Conservation (phyloP, 1,140 invertebrate species). For the Limonius californicus region DNA sequence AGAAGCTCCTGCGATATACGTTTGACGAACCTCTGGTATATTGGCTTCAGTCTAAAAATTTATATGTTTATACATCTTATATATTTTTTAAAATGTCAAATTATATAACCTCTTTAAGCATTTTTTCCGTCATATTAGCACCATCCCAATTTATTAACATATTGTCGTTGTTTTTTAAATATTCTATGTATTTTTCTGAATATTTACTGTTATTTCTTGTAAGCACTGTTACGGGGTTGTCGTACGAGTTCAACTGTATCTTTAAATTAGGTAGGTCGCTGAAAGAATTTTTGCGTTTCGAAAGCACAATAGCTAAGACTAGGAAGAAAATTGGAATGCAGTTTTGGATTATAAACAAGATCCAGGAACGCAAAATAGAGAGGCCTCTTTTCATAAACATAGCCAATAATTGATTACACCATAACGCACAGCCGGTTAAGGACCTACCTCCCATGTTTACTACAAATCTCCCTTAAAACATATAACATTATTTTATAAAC, state of each 20-base stretch:
- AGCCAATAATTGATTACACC: slow-evolving; percentile 57
- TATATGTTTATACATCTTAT: neutral
- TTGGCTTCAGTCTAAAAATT: slow-evolving; percentile 30
- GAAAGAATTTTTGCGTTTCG: slow-evolving; percentile 43
- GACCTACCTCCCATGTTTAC: no score
- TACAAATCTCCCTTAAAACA: no score
- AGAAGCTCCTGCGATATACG: slow-evolving; percentile 51
- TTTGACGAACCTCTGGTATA: slow-evolving; percentile 31
- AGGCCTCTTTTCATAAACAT: slow-evolving; percentile 61
- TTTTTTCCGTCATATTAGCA: neutral
- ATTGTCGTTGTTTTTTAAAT: neutral
- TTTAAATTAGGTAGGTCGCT: slow-evolving; percentile 46
- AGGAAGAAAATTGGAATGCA: slow-evolving; percentile 59
- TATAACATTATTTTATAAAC: no score
- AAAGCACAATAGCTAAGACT: slow-evolving; percentile 49
- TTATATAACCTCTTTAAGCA: neutral
- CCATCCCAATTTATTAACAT: neutral
- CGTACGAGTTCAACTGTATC: slow-evolving; percentile 36
- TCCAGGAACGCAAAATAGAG: slow-evolving; percentile 54
- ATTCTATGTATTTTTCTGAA: neutral
- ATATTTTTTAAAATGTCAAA: neutral
- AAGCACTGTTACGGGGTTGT: slow-evolving; percentile 44
- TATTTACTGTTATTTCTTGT: neutral
- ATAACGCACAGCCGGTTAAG: slow-evolving; percentile 43
- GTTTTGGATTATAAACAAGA: slow-evolving; percentile 55